Percentiles rank a stretch among this genome's conserved stretches.
Conservation (phyloP, 2,113 vertebrate genomes). For the Dipodomys ordii region DNA sequence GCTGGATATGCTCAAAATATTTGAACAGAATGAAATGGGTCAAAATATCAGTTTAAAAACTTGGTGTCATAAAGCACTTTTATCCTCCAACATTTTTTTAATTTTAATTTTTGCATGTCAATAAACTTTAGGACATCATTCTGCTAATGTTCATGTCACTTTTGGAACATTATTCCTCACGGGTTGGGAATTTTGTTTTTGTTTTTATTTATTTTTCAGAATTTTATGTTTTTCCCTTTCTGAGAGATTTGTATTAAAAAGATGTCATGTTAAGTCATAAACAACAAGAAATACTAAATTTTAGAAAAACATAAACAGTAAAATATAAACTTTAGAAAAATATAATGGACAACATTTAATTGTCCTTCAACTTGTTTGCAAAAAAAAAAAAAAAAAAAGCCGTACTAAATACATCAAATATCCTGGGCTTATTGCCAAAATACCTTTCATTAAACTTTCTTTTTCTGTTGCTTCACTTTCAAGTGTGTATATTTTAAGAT, state of each 20-base stretch:
- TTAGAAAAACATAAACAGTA: neutral
- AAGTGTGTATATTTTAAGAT: neutral
- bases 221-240: neutral
- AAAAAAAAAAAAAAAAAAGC: neutral
- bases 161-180: neutral
- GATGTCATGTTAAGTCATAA: too few relatives aligned
- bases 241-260: neutral
- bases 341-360: neutral
- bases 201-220: neutral
- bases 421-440: neutral
- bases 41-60: neutral
- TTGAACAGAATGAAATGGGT: neutral
- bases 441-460: conserved; percentile 26
- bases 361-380: neutral
- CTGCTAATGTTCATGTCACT: neutral
- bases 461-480: neutral
- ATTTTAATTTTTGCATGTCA: neutral
- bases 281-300: neutral
- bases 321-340: neutral
- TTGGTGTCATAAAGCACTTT: neutral
- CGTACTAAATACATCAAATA: neutral
- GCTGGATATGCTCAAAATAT: neutral
- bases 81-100: neutral
- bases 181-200: neutral
- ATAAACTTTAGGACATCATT: neutral